A percentile compares a stretch with the other conserved stretches of the same genome.
Evolutionary conservation across 1,140 invertebrate species (phyloP).

Genomic region (Drosophila nikananu): DNA sequence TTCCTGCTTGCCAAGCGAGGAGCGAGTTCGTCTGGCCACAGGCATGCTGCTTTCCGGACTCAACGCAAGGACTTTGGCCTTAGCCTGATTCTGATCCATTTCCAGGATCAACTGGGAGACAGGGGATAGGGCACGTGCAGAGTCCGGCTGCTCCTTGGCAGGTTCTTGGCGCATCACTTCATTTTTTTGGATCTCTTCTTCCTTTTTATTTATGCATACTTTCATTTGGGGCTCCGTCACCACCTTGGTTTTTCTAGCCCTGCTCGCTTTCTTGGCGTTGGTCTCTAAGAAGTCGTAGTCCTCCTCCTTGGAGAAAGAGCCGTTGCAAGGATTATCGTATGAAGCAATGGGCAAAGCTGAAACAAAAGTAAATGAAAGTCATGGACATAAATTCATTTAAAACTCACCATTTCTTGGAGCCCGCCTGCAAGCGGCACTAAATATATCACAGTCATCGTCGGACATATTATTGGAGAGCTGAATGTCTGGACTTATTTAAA

Average conservation of each 20-base stretch:
- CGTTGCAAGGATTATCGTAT: constrained; percentile 2
- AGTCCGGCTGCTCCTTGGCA: neutral
- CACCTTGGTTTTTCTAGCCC: constrained; percentile 14
- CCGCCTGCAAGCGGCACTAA: constrained; percentile 34
- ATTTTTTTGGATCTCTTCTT: neutral
- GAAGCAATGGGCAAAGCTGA: constrained; percentile 35
- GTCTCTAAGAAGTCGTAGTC: constrained; percentile 53
- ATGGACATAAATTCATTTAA: too few species aligned
- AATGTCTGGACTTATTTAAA: neutral
- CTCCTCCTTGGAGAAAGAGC: constrained; percentile 25
- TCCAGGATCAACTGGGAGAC: constrained; percentile 57
- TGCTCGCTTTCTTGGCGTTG: constrained; percentile 28
- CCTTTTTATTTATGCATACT: neutral
- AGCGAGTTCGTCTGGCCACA: constrained; percentile 61
- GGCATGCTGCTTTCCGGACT: constrained; percentile 13
- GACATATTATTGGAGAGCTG: constrained; percentile 36
- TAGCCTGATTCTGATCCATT: constrained; percentile 43
- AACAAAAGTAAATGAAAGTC: neutral
- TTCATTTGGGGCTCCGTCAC: neutral
- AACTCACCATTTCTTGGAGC: constrained; percentile 26
- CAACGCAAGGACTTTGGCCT: neutral
- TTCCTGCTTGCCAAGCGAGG: constrained; percentile 23
- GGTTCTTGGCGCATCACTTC: neutral
- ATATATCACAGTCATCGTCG: constrained; percentile 67
- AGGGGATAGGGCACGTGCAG: constrained; percentile 26